Evolutionary conservation across 1,140 invertebrate species (phyloP), one percentile per base, ranked within the genome.

Genomic region (Pollicipes pollicipes): DNA sequence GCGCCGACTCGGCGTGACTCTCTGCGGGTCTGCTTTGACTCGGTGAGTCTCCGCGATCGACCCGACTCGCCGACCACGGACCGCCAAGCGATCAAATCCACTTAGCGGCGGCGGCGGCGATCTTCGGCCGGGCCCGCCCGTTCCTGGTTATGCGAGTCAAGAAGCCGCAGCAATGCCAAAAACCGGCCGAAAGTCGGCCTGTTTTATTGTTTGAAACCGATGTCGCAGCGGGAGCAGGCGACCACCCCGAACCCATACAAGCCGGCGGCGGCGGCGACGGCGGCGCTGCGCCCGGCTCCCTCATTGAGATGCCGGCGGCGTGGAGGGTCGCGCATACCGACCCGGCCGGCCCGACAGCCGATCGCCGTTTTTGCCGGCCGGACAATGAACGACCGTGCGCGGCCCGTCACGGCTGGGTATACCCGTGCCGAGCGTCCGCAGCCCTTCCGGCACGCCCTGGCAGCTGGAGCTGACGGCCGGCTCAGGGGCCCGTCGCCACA

Each of bases 221-320:
- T 58, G 45, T 58, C 10, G 6, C 10, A 3, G 17, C 45, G 6
- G 6, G 45, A 2, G 45, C 45, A 21, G 45, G n/a, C n/a, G n/a
- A n/a, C n/a, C n/a, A n/a, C n/a, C n/a, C n/a, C n/a, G 45, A 58
- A 58, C 45, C 45, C 45, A 58, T 58, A 58, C 45, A 58, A 58
- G 13, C 45, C 45, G 13, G 45, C 13, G 13, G 13, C 6, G 45
- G 45, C 45, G 45, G 45, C 13, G 13, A 10, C 13, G 45, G 13
- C 45, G 45, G 45, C 35, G 35, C 35, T 35, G 6, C 35, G 35
- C 17, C 35, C 17, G 35, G 35, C 35, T 35, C 35, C 45, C 45
- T 58, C 45, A 58, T 58, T 58, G 45, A 58, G 10, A 58, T 58
- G 45, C 45, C 6, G 45, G 45, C 45, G 45, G 10, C 17, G 45